Conservation (phyloP, 1,140 invertebrate genomes). For the Caenorhabditis tropicalis region DNA sequence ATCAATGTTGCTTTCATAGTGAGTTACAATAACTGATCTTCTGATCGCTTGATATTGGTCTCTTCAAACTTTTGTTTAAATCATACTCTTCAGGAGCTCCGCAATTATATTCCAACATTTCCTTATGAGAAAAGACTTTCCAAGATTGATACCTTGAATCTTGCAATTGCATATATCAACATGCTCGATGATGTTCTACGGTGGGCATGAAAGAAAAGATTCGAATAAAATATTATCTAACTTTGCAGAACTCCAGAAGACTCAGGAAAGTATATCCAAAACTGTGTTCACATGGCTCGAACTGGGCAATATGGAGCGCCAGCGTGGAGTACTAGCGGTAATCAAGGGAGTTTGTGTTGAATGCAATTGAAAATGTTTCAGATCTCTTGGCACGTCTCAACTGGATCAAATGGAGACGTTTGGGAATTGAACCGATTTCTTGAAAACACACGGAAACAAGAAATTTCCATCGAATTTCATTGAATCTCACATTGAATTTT, state of each 20-base stretch:
- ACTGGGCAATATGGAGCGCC: constrained; percentile 55
- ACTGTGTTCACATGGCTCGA: constrained; percentile 60
- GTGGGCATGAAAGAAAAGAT: constrained; percentile 50
- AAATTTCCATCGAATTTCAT: too few species aligned
- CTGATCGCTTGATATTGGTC: neutral
- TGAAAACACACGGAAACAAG: too few species aligned
- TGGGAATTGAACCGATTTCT: constrained; percentile 78
- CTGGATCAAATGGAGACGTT: constrained; percentile 98
- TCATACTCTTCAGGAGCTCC: constrained; percentile 72
- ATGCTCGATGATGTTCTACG: constrained; percentile 89
- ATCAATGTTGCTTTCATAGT: constrained; percentile 93
- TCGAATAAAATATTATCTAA: too few species aligned
- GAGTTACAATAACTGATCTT: neutral
- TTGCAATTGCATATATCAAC: constrained; percentile 97
- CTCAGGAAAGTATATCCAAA: constrained; percentile 35
- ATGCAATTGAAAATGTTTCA: constrained; percentile 73
- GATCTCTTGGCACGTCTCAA: constrained; percentile 93
- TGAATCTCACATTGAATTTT: neutral
- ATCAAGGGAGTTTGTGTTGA: neutral
- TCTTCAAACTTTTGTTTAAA: constrained; percentile 15
- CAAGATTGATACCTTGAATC: constrained; percentile 91
- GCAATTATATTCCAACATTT: constrained; percentile 90
- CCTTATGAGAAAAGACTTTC: constrained; percentile 97
- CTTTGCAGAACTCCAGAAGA: constrained; percentile 35
- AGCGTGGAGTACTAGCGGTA: constrained; percentile 71